Evolutionary conservation across 2,888 invertebrate genomes (phyloP), one percentile per base, ranked within the genome.

Genomic region (Caenorhabditis uteleia): DNA sequence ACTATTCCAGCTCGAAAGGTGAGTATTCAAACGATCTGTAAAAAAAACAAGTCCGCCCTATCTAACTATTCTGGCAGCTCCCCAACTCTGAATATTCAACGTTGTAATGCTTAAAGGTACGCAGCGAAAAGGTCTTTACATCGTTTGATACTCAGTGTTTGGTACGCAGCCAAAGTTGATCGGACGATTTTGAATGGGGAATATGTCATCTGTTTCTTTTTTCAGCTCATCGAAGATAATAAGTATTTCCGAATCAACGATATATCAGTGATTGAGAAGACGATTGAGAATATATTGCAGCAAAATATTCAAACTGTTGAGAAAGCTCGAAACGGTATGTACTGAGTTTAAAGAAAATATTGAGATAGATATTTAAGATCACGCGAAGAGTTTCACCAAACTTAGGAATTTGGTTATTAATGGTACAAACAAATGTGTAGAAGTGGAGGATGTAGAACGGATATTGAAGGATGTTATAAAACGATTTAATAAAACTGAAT

Each of bases 371-470:
- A 29, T 27, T 44, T 23, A 7, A 34, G 67, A 66, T 12, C 58
- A 72, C 27, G 36, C 56, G 51, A 77, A 77, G 51, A 66, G 59
- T 21, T 59, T 70, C 48, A 69, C 55, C 39, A 67, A 67, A 39
- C 31, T 79, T 40, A 50, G 79, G 39, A 75, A 77, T 44, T 25
- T 45, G 29, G 45, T 77, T 25, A 55, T 77, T 18, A 66, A 66
- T 7, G 34, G 16, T 6, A 57, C 69, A 7, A 16, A 51, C 27
- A 79, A 77, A 54, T 55, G 75, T 21, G 66, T 79, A 26, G 69
- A 67, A 16, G 47, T 77, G 18, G 72, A 70, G 1, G 74, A 77
- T 36, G 66, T 73, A 10, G 74, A 57, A 20, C 27, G 21, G 20
- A 25, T 26, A 20, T 14, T 40, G 8, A 21, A 14, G 14, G 18